Evolutionary conservation across 1,140 invertebrate species (phyloP), one percentile per base, ranked within the genome.

Genomic region (Polypedilum pembai): DNA sequence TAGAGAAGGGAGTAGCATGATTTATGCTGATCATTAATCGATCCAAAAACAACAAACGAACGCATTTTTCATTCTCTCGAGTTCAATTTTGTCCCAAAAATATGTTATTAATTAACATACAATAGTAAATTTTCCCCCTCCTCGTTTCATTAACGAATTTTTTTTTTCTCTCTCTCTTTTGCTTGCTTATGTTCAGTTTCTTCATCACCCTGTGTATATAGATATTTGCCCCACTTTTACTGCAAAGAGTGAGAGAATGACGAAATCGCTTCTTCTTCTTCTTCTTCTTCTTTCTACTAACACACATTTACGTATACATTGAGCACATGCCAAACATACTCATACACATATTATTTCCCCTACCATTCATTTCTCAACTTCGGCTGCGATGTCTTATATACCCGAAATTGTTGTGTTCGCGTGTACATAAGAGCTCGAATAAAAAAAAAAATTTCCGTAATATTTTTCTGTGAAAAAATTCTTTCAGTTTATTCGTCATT

Each of bases 401-500:
- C 65, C 65, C 65, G 65, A 69, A 69, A n/a, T n/a, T n/a, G 65
- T 21, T 56, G 18, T 69, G 17, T 18, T 21, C 8, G n/a, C 8
- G 3, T 69, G 7, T 56, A 56, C n/a, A n/a, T n/a, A n/a, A n/a
- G n/a, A n/a, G 45, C n/a, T 56, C 45, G n/a, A n/a, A 45, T 45
- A 45, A 10, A 45, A 45, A 45, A 56, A 56, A 56, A 56, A 56
- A 56, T 69, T 69, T 69, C 65, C 65, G 65, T 69, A 69, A 69
- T 69, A 69, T 69, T 20, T 69, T 69, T 69, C 65, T 69, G 65
- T 69, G 65, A 69, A 69, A 56, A 56, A 69, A 69, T 69, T 69
- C 65, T 69, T 69, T 69, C 65, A 69, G 65, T 69, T 69, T 69
- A 69, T 69, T 69, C 65, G 65, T 69, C 65, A 69, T 18, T 69